Base-by-base conservation (phyloP, 2,797 vertebrate species). In the Premnoplex brunnescens region DNA sequence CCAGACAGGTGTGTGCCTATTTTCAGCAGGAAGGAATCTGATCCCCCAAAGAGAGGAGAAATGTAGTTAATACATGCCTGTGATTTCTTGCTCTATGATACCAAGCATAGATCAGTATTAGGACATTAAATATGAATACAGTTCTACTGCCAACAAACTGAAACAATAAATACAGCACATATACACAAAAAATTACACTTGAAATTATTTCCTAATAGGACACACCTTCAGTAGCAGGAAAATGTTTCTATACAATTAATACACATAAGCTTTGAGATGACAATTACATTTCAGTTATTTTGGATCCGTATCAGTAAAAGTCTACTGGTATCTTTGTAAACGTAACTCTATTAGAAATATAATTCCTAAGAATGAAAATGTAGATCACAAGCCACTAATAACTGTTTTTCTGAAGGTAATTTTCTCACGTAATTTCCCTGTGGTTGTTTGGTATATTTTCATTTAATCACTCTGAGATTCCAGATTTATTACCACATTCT, bases 401-500 rank as follows among this genome's bases (percentile, higher is more conserved):
- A 39, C 51, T 48, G 12, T 58, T 92, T 83, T 88, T 54, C 88
- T 54, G 64, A 84, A 84, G 54, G 46, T 55, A 69, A 84, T 81
- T 86, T 72, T 69, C 52, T 84, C 28, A 46, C 55, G n/a, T 73
- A 74, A 74, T 92, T 91, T 85, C 36, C 36, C 46, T 41, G 20
- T 55, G 62, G 28, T 88, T 94, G 48, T 81, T 88, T 84, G 36
- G 12, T 78, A 44, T 44, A 78, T 72, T 87, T 89, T 81, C 79
- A 51, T 64, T 84, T 69, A 89, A 88, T 59, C 28, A 69, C 67
- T 72, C 73, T 43, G 43, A 56, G 48, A 69, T 81, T 76, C 10
- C 46, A 77, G 58, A 72, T 93, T 84, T 89, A 66, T 91, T 89
- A 56, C 27, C 4, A 0, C 60, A 74, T 43, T 64, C 41, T 89